Evolutionary conservation across 2,113 vertebrate species (phyloP).

Genomic region (Nerophis lumbriciformis): DNA sequence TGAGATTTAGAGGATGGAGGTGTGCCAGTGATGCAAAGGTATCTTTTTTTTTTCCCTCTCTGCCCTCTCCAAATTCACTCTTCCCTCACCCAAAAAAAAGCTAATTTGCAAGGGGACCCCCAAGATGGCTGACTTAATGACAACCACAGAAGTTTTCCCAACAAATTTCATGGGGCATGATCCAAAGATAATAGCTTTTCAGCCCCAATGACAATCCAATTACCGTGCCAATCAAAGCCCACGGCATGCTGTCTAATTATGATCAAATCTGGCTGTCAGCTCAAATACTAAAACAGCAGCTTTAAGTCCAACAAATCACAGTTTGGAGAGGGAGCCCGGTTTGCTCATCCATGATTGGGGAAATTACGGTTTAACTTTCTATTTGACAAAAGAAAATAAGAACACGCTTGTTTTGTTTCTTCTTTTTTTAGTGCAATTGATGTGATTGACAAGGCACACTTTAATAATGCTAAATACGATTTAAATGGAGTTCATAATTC

Average conservation of each 20-base stretch:
- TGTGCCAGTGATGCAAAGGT: slow-evolving; percentile 90
- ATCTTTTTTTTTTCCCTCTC: slow-evolving; percentile 42
- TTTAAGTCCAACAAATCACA: slow-evolving; percentile 99
- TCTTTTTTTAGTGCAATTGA: slow-evolving; percentile 14
- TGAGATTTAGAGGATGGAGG: slow-evolving; percentile 84
- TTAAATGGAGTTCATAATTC: slow-evolving; percentile 50
- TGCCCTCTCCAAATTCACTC: slow-evolving; percentile 26
- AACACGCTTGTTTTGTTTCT: slow-evolving; percentile 27
- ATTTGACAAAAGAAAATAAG: slow-evolving; percentile 31
- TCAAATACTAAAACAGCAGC: slow-evolving; percentile 99
- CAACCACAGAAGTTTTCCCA: slow-evolving; percentile 99
- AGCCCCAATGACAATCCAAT: slow-evolving; percentile 99
- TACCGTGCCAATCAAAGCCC: slow-evolving; percentile 99
- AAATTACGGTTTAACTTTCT: slow-evolving; percentile 73
- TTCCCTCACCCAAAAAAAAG: slow-evolving; percentile 67
- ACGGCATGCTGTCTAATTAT: slow-evolving; percentile 99
- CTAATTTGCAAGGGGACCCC: slow-evolving; percentile 89
- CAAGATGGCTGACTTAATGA: slow-evolving; percentile 99
- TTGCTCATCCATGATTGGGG: slow-evolving; percentile 83
- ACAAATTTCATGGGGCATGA: slow-evolving; percentile 99
- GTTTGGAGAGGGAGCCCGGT: slow-evolving; percentile 79
- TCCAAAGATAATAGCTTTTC: slow-evolving; percentile 99
- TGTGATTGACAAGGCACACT: slow-evolving; percentile 42
- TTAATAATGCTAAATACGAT: slow-evolving; percentile 43
- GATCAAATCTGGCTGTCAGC: slow-evolving; percentile 99